phyloP scores from a whole-genome alignment of 2,797 vertebrate species.

The Sternarchorhynchus goeldii region DNA sequence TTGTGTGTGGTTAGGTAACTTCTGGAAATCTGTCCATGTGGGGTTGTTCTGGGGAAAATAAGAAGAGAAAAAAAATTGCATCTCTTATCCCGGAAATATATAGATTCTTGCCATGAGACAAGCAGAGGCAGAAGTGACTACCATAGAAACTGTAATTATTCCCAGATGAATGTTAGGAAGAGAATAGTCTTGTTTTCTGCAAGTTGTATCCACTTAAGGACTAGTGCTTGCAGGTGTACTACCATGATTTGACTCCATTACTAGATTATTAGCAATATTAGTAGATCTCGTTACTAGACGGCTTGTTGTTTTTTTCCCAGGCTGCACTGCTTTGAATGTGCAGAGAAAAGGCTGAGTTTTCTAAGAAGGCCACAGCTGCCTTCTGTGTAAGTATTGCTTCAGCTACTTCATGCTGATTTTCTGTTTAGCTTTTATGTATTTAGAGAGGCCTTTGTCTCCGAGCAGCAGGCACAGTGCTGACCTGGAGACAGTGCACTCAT shows the following conservation, averaged over 20 bases:
- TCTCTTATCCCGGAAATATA: constrained; percentile 34
- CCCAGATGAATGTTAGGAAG: constrained; percentile 28
- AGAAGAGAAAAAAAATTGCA: background rate
- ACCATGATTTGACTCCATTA: background rate
- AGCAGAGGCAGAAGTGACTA: constrained; percentile 11
- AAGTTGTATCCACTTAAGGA: background rate
- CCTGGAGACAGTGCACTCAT: constrained; percentile 25
- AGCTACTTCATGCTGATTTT: constrained; percentile 12
- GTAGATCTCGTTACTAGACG: background rate
- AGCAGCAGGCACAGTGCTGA: constrained; percentile 8
- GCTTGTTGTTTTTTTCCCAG: background rate
- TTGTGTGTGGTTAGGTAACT: background rate
- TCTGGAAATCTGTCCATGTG: constrained; percentile 1
- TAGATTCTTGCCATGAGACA: constrained; percentile 10
- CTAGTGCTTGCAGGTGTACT: background rate
- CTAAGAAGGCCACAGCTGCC: constrained; percentile 15
- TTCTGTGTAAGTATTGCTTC: constrained; percentile 6
- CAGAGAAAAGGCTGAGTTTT: constrained; percentile 13
- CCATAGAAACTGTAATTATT: constrained; percentile 36
- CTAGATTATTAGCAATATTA: constrained; percentile 7
- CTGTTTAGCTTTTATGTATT: constrained; percentile 40
- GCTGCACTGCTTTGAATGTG: background rate
- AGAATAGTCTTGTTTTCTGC: background rate
- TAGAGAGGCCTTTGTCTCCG: constrained; percentile 16
- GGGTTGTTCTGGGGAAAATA: constrained; percentile 25